Percentiles rank a stretch among this genome's conserved stretches.
Evolutionary conservation across 2,888 invertebrate genomes (phyloP).

Genomic region (Diachrysia chrysitis): DNA sequence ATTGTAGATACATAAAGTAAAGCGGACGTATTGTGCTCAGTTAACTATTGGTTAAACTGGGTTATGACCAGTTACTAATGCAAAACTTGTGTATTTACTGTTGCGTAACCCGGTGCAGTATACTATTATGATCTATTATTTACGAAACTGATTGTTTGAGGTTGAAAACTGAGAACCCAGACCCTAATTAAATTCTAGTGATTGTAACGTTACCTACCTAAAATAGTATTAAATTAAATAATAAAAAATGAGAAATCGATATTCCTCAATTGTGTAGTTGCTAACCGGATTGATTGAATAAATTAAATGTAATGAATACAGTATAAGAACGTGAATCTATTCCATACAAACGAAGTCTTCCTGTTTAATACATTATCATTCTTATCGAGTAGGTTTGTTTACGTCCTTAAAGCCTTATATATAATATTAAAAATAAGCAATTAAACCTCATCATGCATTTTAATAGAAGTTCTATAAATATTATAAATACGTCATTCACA

Average conservation of each 20-base stretch:
- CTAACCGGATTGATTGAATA: neutral
- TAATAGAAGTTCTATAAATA: neutral
- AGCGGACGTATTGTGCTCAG: slow-evolving; percentile 36
- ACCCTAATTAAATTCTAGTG: neutral
- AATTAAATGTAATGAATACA: neutral
- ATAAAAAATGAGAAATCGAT: neutral
- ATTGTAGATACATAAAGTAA: slow-evolving; percentile 14
- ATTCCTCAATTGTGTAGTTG: neutral
- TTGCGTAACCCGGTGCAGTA: slow-evolving; percentile 41
- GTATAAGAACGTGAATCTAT: neutral
- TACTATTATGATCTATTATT: slow-evolving; percentile 35
- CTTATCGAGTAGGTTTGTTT: slow-evolving; percentile 2
- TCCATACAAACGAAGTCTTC: neutral
- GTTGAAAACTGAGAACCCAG: slow-evolving; percentile 29
- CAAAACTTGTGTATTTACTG: slow-evolving; percentile 38
- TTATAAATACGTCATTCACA: neutral
- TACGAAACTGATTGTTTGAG: slow-evolving; percentile 42
- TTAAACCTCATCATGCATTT: neutral
- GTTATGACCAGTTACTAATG: slow-evolving; percentile 43
- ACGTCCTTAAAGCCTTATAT: neutral
- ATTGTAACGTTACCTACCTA: neutral
- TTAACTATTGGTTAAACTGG: slow-evolving; percentile 40
- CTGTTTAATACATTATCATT: neutral
- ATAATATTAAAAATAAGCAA: neutral
- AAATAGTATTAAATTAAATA: neutral